Percentiles rank a stretch among this genome's conserved stretches.
These are phyloP conservation scores for Prunella fulvescens DNA, from an alignment of 2,113 vertebrate genomes.

Conservation along the genomic window DNA sequence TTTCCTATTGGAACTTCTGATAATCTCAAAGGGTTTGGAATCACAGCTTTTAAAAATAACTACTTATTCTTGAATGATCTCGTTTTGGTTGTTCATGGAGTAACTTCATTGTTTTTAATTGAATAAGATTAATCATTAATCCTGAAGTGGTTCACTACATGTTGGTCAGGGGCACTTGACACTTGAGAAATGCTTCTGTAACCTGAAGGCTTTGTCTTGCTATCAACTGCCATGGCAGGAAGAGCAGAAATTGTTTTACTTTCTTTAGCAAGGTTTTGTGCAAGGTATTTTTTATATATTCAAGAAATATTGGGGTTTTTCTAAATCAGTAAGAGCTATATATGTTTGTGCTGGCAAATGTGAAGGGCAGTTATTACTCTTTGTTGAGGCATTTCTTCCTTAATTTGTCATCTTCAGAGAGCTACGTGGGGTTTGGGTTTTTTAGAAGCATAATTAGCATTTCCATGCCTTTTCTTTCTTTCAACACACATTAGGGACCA, in stretches of 20 bases:
- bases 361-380: not conserved
- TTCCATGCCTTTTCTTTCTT: not conserved
- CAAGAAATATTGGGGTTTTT: not conserved
- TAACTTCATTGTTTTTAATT: not conserved
- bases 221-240: not conserved
- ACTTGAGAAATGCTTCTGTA: not conserved
- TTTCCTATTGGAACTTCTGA: not conserved
- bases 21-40: not conserved
- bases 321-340: not conserved
- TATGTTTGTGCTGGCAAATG: not conserved
- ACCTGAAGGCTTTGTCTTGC: not conserved
- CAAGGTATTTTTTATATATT: not conserved
- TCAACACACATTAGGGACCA: not conserved
- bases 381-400: not conserved
- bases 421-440: rapidly evolving
- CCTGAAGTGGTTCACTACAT: not conserved
- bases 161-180: not conserved
- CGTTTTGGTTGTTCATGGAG: not conserved
- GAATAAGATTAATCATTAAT: not conserved
- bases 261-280: not conserved
- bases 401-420: not conserved
- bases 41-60: not conserved
- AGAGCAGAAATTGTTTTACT: not conserved
- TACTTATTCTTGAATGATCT: not conserved
- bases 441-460: not conserved